These are phyloP conservation scores for Calycopis cecrops DNA, from an alignment of 1,140 invertebrate genomes.

Conservation along the genomic window DNA sequence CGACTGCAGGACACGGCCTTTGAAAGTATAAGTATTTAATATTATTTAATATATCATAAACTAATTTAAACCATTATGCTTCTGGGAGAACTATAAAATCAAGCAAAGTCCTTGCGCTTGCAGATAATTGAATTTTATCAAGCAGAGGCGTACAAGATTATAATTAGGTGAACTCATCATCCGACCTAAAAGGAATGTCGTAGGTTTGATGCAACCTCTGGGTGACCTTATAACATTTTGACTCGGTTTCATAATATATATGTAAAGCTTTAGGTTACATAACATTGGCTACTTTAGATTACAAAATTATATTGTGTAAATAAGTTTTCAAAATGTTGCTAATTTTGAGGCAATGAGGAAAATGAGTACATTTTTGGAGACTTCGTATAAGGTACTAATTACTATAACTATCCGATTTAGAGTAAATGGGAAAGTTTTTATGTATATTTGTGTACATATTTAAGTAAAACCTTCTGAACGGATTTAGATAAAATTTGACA, in stretches of 20 bases:
- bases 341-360: too few relatives aligned
- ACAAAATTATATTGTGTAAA: constrained; percentile 2
- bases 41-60: too few relatives aligned
- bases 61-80: too few relatives aligned
- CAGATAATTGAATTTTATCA: neutral
- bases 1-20: too few relatives aligned
- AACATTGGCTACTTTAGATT: neutral
- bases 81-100: neutral
- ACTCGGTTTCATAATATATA: constrained; percentile 8
- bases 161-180: constrained; percentile 21
- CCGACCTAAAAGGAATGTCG: constrained; percentile 23
- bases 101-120: too few relatives aligned
- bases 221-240: constrained; percentile 15
- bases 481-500: too few relatives aligned
- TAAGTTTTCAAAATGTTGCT: neutral
- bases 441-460: too few relatives aligned
- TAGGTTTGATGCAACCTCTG: constrained; percentile 16
- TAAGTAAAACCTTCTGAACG: too few relatives aligned
- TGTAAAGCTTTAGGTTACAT: constrained; percentile 4
- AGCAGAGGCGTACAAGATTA: constrained; percentile 2
- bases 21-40: too few relatives aligned
- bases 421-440: neutral
- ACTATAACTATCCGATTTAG: neutral
- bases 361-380: too few relatives aligned
- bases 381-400: too few relatives aligned